Base-by-base conservation (phyloP, 1,140 invertebrate genomes). In the Trissolcus basalis region DNA sequence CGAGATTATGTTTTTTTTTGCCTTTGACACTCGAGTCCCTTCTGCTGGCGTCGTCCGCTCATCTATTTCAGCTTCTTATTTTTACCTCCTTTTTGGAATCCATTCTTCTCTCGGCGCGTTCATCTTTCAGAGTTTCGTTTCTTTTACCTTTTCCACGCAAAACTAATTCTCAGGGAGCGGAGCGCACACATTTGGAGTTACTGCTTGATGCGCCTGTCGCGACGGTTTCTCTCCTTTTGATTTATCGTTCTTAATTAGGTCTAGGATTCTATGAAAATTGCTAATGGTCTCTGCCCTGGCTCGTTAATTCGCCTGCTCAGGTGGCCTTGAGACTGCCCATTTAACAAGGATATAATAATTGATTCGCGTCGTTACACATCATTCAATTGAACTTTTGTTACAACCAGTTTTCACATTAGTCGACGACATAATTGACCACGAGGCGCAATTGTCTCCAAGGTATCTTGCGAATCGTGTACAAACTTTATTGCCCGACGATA, bases 401-500 rank as follows among this genome's bases (percentile, higher is more conserved):
- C 14, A 27, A 11, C 15, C 61, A 56, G 61, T 36, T 27, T 13
- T 12, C 12, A 48, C n/a, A 36, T 48, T 9, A 36, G 35, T 13
- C 16, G 51, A 63, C 14, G 32, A 19, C 32, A n/a, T 54, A 41
- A 39, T 14, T 13, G 14, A 53, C 16, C 44, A n/a, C n/a, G n/a
- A n/a, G n/a, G 45, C 39, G 50, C 56, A 61, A 74, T 55, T 60
- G 59, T 67, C 61, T 50, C 64, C 43, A 14, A 71, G 61, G 36
- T 67, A 51, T 72, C 51, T 14, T 59, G 68, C 19, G 19, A 72
- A 67, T 48, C 16, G 54, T 14, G 47, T 27, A 12, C 41, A 43
- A 68, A 65, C 15, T 81, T 85, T 84, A 85, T 83, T 80, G 83
- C 78, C 79, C 77, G 80, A 85, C 82, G 80, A 85, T 82, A 80